Evolutionary conservation across 1,140 invertebrate genomes (phyloP), one percentile per base, ranked within the genome.

Genomic region (Gryllus bimaculatus): DNA sequence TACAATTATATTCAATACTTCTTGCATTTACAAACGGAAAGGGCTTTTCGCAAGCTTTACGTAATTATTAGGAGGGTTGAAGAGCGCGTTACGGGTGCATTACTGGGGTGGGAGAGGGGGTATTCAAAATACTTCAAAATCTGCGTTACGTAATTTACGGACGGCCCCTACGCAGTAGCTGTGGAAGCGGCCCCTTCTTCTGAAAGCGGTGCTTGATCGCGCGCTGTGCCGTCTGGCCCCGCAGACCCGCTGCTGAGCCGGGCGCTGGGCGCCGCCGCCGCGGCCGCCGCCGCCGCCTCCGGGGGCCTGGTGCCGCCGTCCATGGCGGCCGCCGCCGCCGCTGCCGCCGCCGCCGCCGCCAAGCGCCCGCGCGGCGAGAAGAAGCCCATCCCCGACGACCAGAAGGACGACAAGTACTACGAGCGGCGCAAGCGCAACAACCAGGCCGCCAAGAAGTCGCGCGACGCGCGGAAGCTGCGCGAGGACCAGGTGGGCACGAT

Each of bases 371-470:
- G 95, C 13, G 93, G 94, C 26, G 94, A 95, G 84, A 96, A 96
- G 84, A 91, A 93, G 82, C 92, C 95, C 0, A 96, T 96, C 75
- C 95, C 95, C 0, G 91, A 93, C 8, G 94, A 94, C 54, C 89
- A 94, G 83, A 96, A 96, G 84, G 95, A 97, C 84, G 92, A 92
- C 47, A 96, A 95, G 84, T 97, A 97, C 86, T 97, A 91, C 83
- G 95, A 97, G 84, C 87, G 94, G 74, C 87, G 95, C 81, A 91
- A 92, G 84, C 88, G 94, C 5, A 97, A 97, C 86, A 97, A 97
- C 85, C 90, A 94, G 83, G 96, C 96, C 0, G 95, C 96, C 0
- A 97, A 97, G 86, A 96, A 95, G 83, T 96, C 94, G 0, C 86
- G 95, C 66, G 95, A 97, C 85, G 93, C 94, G 0, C 87, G 95